Percentiles rank a stretch among this genome's conserved stretches.
phyloP scores from a whole-genome alignment of 2,888 invertebrate genomes.

The Drosophila subsilvestris region DNA sequence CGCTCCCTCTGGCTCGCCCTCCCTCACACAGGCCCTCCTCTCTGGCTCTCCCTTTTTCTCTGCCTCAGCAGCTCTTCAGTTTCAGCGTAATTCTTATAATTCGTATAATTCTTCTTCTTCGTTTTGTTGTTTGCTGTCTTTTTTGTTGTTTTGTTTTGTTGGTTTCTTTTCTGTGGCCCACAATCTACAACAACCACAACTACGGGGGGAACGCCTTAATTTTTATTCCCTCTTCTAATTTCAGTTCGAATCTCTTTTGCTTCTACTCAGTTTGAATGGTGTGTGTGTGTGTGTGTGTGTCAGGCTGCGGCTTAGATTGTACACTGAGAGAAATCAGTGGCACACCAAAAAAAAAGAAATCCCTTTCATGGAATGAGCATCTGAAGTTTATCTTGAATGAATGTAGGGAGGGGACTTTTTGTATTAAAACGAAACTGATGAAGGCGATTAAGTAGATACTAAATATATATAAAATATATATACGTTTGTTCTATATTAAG shows the following conservation, averaged over 20 bases:
- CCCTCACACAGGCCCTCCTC: too few relatives aligned
- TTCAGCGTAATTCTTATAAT: slow-evolving; percentile 76
- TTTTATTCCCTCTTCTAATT: slow-evolving; percentile 52
- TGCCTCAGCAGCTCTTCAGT: slow-evolving; percentile 34
- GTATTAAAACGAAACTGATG: too few relatives aligned
- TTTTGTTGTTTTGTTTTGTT: slow-evolving; percentile 20
- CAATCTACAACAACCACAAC: slow-evolving; percentile 45
- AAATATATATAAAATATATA: too few relatives aligned
- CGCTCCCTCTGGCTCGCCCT: slow-evolving; percentile 13
- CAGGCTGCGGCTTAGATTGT: slow-evolving; percentile 8
- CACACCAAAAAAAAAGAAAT: neutral
- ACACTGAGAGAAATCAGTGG: slow-evolving; percentile 45
- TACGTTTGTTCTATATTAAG: too few relatives aligned
- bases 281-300: slow-evolving; percentile 16
- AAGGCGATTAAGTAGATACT: too few relatives aligned
- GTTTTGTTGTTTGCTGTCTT: slow-evolving; percentile 19
- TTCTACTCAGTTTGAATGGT: slow-evolving; percentile 6
- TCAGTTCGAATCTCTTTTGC: slow-evolving; percentile 45
- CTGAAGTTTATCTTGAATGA: too few relatives aligned
- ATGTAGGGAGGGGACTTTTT: too few relatives aligned
- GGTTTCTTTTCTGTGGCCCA: slow-evolving; percentile 46
- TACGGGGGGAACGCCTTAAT: slow-evolving; percentile 59
- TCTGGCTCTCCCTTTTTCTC: too few relatives aligned
- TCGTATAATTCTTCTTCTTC: slow-evolving; percentile 60
- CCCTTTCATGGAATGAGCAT: too few relatives aligned